Percentiles rank a stretch among this genome's conserved stretches.
Evolutionary conservation across 2,888 invertebrate species (phyloP).

Genomic region (Drosophila affinis): DNA sequence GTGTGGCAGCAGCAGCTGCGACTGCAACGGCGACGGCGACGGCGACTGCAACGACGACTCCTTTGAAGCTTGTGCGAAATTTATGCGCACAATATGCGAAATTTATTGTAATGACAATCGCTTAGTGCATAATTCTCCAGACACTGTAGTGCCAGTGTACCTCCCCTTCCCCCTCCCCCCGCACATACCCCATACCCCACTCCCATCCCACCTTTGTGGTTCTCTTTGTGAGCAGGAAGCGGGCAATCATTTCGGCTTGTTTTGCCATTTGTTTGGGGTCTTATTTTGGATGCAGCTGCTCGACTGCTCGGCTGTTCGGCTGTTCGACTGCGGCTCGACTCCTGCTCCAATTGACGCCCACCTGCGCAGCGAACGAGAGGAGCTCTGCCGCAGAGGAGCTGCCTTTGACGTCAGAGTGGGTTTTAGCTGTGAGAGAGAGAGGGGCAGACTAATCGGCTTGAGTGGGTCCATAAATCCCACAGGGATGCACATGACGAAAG

Average conservation of each 20-base stretch:
- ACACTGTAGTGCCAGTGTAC: slow-evolving; percentile 17
- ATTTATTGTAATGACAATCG: slow-evolving; percentile 77
- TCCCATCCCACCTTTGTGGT: not conserved
- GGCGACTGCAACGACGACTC: slow-evolving; percentile 45
- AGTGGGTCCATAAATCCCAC: not conserved
- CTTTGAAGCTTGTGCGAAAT: slow-evolving; percentile 76
- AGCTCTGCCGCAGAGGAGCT: slow-evolving; percentile 3
- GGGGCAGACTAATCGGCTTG: not conserved
- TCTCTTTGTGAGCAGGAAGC: slow-evolving; percentile 66
- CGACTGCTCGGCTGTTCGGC: slow-evolving; percentile 53
- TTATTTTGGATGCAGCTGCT: slow-evolving; percentile 33
- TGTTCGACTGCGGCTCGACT: slow-evolving; percentile 62
- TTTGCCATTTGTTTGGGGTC: slow-evolving; percentile 42
- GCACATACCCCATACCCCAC: not conserved
- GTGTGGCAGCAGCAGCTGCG: slow-evolving; percentile 16
- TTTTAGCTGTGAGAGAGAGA: slow-evolving; percentile 3
- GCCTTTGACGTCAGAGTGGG: slow-evolving; percentile 33
- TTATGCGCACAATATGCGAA: slow-evolving; percentile 78
- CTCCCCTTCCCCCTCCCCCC: slow-evolving; percentile 17
- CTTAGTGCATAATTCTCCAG: slow-evolving; percentile 72
- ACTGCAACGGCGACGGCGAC: slow-evolving; percentile 35
- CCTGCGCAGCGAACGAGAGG: slow-evolving; percentile 27
- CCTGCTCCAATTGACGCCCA: slow-evolving; percentile 79
- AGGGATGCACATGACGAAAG: not conserved
- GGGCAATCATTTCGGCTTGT: slow-evolving; percentile 64